These are phyloP conservation scores for Drosophila pachea DNA, from an alignment of 1,140 invertebrate species.

Conservation along the genomic window DNA sequence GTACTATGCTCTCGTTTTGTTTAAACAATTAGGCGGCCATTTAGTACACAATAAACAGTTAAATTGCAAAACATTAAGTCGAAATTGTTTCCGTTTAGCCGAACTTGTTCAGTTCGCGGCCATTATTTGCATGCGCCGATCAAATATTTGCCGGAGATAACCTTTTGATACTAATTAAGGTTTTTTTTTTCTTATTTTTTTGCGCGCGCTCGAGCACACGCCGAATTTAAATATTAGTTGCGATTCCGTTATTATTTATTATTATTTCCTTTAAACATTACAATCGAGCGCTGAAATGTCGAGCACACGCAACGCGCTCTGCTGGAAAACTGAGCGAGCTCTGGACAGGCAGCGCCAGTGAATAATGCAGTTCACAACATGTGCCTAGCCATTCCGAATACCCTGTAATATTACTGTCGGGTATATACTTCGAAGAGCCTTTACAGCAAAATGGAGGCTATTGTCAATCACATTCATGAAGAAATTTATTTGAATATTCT, in stretches of 20 bases:
- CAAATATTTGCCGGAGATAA: conserved; percentile 36
- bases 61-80: neutral
- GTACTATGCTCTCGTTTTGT: neutral
- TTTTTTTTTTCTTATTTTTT: conserved; percentile 7
- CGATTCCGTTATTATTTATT: neutral
- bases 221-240: conserved; percentile 17
- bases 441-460: neutral
- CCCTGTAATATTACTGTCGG: conserved; percentile 6
- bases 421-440: neutral
- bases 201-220: neutral
- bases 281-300: conserved; percentile 20
- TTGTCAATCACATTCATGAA: neutral
- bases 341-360: conserved; percentile 28
- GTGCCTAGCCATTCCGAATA: conserved; percentile 20
- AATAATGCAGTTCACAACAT: conserved; percentile 35
- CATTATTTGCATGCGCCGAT: conserved; percentile 28
- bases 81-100: conserved; percentile 15
- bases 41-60: conserved; percentile 18
- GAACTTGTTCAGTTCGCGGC: neutral
- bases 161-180: conserved; percentile 26
- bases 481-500: no score
- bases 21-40: conserved; percentile 5
- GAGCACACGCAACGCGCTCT: conserved; percentile 62
- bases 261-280: neutral
- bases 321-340: conserved; percentile 59